Percentiles rank a stretch among this genome's conserved stretches.
These are phyloP conservation scores for Enoplosus armatus DNA, from an alignment of 2,797 vertebrate species.

Conservation along the genomic window DNA sequence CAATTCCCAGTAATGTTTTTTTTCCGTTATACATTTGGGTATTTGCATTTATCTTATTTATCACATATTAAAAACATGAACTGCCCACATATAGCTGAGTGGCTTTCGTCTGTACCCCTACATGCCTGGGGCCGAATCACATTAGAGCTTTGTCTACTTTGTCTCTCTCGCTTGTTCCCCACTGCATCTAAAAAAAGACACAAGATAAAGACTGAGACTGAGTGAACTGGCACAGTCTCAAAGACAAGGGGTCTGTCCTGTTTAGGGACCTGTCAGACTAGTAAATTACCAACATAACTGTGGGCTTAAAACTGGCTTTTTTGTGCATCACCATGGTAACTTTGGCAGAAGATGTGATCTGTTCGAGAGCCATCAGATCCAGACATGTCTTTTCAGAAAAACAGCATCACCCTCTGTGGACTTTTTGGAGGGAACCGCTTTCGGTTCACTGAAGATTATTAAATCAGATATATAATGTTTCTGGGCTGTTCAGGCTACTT, in stretches of 20 bases:
- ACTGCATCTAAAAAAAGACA: constrained; percentile 9
- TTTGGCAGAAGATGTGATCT: constrained; percentile 2
- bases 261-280: background rate
- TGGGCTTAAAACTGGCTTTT: constrained; percentile 1
- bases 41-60: constrained; percentile 14
- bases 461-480: background rate
- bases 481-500: background rate
- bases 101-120: background rate
- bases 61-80: constrained; percentile 2
- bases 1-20: background rate
- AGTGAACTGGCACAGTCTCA: constrained; percentile 11
- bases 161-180: constrained; percentile 1
- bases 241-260: constrained; percentile 7
- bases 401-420: background rate
- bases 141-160: constrained; percentile 23
- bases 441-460: constrained; percentile 7
- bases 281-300: constrained; percentile 14
- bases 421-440: background rate
- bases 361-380: constrained; percentile 14
- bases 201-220: background rate
- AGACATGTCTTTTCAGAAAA: constrained; percentile 24
- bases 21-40: background rate
- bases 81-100: constrained; percentile 17
- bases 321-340: constrained; percentile 7
- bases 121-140: constrained; percentile 7